Base-by-base conservation (phyloP, 2,797 vertebrate species). In the Periophthalmus magnuspinnatus region DNA sequence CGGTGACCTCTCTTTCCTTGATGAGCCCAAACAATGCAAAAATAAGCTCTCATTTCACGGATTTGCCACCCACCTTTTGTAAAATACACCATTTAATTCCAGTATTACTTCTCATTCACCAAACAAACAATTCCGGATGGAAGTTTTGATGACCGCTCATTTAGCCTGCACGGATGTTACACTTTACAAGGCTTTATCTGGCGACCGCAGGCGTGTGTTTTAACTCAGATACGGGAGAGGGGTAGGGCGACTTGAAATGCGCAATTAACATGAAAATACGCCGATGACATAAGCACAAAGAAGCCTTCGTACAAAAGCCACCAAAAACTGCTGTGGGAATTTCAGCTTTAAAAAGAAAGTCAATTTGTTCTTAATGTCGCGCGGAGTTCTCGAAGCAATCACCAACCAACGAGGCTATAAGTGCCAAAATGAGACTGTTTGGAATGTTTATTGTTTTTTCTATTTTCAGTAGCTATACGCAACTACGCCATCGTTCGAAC, bases 191-290 rank as follows among this genome's bases (percentile, higher is more conserved):
- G 69, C 75, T 84, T 91, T 90, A 92, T 92, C 90, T 90, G 63
- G 83, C 73, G 69, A 82, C 82, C 61, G 77, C 90, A 91, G 87
- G 70, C 81, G 72, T 87, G 81, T 86, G 86, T 90, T 87, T 28
- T 83, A 65, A 68, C 85, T 76, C 82, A 77, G 84, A 88, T 89
- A 84, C 62, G 72, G 80, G 57, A 78, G 78, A 66, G 84, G 81
- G 88, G 75, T 69, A 60, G 72, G 70, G 64, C 66, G 22, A 47
- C 78, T 83, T 84, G 88, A 88, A 92, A 87, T 81, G 83, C 81
- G 86, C 74, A 89, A 90, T 91, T 91, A 90, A 84, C 88, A 92
- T 90, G 86, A 86, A 91, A 93, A 91, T 86, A 86, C 79, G 77
- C 74, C 75, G 68, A 70, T 81, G 82, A 86, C 84, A 85, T 87